Evolutionary conservation across 2,888 invertebrate species (phyloP).

Genomic region (Epiblema foenella): DNA sequence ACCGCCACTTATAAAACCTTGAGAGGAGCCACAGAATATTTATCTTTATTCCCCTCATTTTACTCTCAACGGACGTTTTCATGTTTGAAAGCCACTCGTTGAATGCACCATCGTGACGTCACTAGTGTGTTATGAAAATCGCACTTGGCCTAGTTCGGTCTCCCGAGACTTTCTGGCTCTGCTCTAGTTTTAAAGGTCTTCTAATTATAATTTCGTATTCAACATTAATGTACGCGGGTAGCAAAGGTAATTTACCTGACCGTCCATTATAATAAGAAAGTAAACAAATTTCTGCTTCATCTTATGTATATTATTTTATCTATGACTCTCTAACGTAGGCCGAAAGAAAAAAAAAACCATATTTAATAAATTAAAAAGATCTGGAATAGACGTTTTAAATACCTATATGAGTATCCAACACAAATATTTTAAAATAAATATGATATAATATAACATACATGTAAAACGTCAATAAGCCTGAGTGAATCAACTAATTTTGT

Average conservation of each 20-base stretch:
- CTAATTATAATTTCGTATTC: constrained; percentile 29
- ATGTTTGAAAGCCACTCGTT: constrained; percentile 44
- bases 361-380: too few relatives aligned
- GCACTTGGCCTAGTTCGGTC: constrained; percentile 70
- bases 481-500: too few relatives aligned
- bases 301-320: background rate
- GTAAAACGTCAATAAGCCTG: too few relatives aligned
- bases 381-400: too few relatives aligned
- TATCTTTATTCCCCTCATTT: constrained; percentile 46
- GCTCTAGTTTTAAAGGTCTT: constrained; percentile 43
- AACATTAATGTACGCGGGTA: constrained; percentile 12
- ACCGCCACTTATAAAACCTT: constrained; percentile 25
- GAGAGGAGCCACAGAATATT: constrained; percentile 41
- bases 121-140: constrained; percentile 63
- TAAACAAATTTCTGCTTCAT: constrained; percentile 1
- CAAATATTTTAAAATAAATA: too few relatives aligned
- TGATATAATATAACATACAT: too few relatives aligned
- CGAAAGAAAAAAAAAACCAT: too few relatives aligned
- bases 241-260: constrained; percentile 19
- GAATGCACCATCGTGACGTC: constrained; percentile 56
- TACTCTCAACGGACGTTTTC: constrained; percentile 15
- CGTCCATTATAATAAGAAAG: constrained; percentile 7
- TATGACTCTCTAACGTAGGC: background rate
- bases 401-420: too few relatives aligned
- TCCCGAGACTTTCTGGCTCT: constrained; percentile 51